Evolutionary conservation across 2,113 vertebrate species (phyloP), one percentile per base, ranked within the genome.

Genomic region (Triplophysa tibetana): DNA sequence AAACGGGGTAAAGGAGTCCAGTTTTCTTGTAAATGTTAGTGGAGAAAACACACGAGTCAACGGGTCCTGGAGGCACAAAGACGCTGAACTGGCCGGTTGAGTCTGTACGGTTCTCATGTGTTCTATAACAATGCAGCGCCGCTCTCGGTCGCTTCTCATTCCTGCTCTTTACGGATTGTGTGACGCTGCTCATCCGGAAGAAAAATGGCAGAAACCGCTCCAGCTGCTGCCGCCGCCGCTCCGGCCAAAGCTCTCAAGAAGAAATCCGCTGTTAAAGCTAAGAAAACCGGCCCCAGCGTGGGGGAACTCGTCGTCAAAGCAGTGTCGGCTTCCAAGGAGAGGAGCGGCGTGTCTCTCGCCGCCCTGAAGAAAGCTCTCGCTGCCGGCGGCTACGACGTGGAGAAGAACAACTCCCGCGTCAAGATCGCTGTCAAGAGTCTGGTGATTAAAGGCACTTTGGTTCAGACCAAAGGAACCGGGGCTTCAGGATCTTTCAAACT

Each of bases 351-450:
- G 33, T 64, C 60, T 19, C 60, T 75, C 58, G 14, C 60, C 41
- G 60, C 73, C 16, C 23, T 75, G 16, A 75, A 75, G 60, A 75
- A 75, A 75, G 68, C 68, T 8, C 24, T 70, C 13, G 21, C 21
- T 48, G 66, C 43, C 43, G 43, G 13, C 0, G 66, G 66, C 13
- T 68, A 68, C 21, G 66, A 68, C 16, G 66, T 68, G 21, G 66
- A 68, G 43, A 68, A 68, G 66, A 68, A 68, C 21, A 68, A 70
- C 24, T 70, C 68, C 16, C 68, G 67, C 14, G 67, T 70, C 23
- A 70, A 70, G 23, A 50, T 19, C 13, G 67, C 67, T 12, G 1
- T 70, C 0, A 70, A 70, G 45, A 52, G 14, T 1, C 23, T 70
- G 17, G 68, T 54, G 24, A 29, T 17, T 19, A 70, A 70, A 56